Evolutionary conservation across 2,797 vertebrate genomes (phyloP), one percentile per base, ranked within the genome.

Genomic region (Bradypodion ventrale): DNA sequence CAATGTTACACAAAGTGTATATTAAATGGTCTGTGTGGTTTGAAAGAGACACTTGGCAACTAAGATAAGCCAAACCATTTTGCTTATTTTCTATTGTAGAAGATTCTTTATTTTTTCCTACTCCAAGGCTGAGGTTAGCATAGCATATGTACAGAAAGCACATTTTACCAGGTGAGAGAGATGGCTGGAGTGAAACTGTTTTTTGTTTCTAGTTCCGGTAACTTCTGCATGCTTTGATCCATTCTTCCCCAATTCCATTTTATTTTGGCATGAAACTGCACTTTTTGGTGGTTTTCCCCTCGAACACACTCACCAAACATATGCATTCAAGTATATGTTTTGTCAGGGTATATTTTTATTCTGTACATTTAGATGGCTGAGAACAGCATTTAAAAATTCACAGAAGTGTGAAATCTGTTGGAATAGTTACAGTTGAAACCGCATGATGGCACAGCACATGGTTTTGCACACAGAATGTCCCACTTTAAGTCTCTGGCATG

Each of bases 1-100:
- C 52, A 4, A 49, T 76, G 68, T n/a, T n/a, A n/a, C n/a, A 90
- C 88, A 91, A 88, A 83, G 90, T 83, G 82, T 90, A 79, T 86
- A 83, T 86, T 78, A 78, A 84, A 46, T 29, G 10, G 46, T 27
- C 37, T 72, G 16, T 15, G 8, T 74, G 59, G 49, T 65, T 73
- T 23, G 10, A 56, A 68, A 35, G 60, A 19, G 21, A 56, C 29
- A 56, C 25, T 75, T 23, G 5, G 35, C 44, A 23, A 73, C 21
- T 59, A 60, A 49, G 9, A 52, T 46, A 37, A 63, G 40, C 19
- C 25, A 21, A 46, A 49, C 42, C 35, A 25, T 10, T 23, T 66
- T 68, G 37, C 29, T 68, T 75, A 37, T 80, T 37, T 66, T 44
- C n/a, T 42, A 5, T 32, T 75, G 49, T 7, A 21, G n/a, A 66